These are phyloP conservation scores for Nerophis lumbriciformis DNA, from an alignment of 2,113 vertebrate species.

Conservation along the genomic window DNA sequence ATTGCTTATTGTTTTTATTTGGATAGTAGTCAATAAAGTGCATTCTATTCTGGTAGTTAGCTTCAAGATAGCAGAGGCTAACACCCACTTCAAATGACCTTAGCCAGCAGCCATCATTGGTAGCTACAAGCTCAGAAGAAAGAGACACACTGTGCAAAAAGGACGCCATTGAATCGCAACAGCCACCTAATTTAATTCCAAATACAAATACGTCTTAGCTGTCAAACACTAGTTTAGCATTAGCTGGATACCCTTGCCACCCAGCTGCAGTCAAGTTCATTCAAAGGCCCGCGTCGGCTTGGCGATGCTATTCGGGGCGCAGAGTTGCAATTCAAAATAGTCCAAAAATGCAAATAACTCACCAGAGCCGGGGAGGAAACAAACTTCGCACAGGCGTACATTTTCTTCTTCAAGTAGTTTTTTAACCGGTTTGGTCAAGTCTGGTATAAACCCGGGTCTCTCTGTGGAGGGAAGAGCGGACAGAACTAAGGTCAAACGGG, in stretches of 20 bases:
- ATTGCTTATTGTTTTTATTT: no score
- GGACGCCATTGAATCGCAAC: no score
- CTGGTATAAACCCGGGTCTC: slow-evolving; percentile 65
- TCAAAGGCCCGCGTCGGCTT: slow-evolving; percentile 48
- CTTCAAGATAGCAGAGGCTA: background rate
- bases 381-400: slow-evolving; percentile 92
- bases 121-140: background rate
- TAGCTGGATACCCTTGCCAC: slow-evolving; percentile 57
- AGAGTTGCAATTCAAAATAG: background rate
- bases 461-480: slow-evolving; percentile 61
- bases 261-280: slow-evolving; percentile 58
- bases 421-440: slow-evolving; percentile 53
- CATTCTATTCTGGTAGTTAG: background rate
- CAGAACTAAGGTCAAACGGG: slow-evolving; percentile 75
- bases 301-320: background rate
- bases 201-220: no score
- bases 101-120: slow-evolving; percentile 20
- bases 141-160: background rate
- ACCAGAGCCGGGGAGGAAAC: slow-evolving; percentile 86
- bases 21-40: no score
- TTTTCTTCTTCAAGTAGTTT: slow-evolving; percentile 56
- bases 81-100: slow-evolving; percentile 48
- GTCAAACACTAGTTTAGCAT: slow-evolving; percentile 20
- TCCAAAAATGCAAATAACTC: slow-evolving; percentile 46
- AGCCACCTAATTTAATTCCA: no score